phyloP scores from a whole-genome alignment of 2,113 vertebrate species.

The Halcyon senegalensis region DNA sequence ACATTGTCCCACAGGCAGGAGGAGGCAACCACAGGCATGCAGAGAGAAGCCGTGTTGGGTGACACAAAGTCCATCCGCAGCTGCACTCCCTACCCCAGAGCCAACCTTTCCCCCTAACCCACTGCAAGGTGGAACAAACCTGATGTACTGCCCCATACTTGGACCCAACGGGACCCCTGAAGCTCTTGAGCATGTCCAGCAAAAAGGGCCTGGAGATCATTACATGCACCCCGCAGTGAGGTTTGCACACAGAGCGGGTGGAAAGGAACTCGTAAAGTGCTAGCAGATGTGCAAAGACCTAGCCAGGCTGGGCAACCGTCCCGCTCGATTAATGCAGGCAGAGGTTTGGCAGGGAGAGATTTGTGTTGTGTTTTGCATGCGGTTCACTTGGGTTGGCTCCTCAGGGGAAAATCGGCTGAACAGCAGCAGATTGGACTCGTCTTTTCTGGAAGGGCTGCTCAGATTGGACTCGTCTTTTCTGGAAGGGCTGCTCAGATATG shows the following conservation, averaged over 20 bases:
- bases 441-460: no score
- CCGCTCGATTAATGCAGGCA: neutral
- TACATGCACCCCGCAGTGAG: neutral
- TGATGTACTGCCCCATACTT: neutral
- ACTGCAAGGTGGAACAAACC: neutral
- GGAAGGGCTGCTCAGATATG: neutral
- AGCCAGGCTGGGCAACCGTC: neutral
- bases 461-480: neutral
- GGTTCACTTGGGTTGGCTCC: neutral
- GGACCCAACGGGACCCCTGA: neutral
- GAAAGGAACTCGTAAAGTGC: neutral
- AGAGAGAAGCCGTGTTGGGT: neutral
- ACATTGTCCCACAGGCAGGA: neutral
- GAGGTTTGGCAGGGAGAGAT: neutral
- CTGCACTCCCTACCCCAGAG: neutral
- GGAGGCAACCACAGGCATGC: neutral
- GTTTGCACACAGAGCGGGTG: neutral
- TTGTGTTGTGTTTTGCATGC: fast-evolving
- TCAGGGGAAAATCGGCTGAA: neutral
- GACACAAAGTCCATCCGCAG: neutral
- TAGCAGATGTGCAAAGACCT: neutral
- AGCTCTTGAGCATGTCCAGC: neutral
- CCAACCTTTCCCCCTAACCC: neutral
- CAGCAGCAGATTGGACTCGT: neutral
- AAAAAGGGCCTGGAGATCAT: neutral